Base-by-base conservation (phyloP, 2,797 vertebrate species). In the Etheostoma perlongum region DNA sequence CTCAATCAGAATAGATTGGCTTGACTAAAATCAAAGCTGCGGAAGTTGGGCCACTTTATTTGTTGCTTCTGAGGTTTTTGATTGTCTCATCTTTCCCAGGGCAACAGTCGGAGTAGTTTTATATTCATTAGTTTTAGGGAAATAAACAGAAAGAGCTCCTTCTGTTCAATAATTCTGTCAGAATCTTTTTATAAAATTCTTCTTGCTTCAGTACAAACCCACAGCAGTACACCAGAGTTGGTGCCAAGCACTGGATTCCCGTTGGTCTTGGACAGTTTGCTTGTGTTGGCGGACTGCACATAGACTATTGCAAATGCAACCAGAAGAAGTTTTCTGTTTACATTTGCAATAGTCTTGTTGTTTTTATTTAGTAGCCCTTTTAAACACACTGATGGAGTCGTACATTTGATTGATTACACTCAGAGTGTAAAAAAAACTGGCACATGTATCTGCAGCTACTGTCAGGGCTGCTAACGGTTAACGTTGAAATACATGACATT, bases 401-500 rank as follows among this genome's bases (percentile, higher is more conserved):
- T 42, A 14, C 12, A 49, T 51, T 78, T 51, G 58, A 42, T 68
- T 44, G 62, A 42, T 68, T 44, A 23, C 23, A 27, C 53, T 67
- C n/a, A 54, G 58, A 64, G 49, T 36, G 51, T 36, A 71, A 48
- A 57, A 3, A 76, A 72, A 30, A 30, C 30, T 46, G 64, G 71
- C 81, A 58, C 68, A 23, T 76, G 68, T 84, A 68, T 66, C 21
- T 84, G 78, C 87, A 86, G 86, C 86, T 83, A 33, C 72, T 80
- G 82, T 83, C 69, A 61, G 52, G 58, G 53, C 53, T 67, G 71
- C 46, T 59, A 57, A 57, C 27, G 7, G 73, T 76, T 64, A 40
- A 33, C 9, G 25, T 23, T 72, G 33, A 63, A 72, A 60, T 33
- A 5, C 18, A 65, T 1, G 5, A 60, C 13, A 27, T 36, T 19